Percentiles rank a stretch among this genome's conserved stretches.
These are phyloP conservation scores for Hemithea aestivaria DNA, from an alignment of 2,888 invertebrate species.

Conservation along the genomic window DNA sequence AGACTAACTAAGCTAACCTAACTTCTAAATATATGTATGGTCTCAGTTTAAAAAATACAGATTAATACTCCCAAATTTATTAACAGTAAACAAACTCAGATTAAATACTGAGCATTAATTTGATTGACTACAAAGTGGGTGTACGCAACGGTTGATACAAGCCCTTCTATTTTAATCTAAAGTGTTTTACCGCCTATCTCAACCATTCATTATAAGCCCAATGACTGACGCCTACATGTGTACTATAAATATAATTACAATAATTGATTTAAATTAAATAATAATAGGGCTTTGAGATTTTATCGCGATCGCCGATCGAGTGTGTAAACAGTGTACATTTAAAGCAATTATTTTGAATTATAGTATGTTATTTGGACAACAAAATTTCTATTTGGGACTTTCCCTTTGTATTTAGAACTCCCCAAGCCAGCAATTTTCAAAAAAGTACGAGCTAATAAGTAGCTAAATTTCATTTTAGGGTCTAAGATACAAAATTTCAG, in stretches of 20 bases:
- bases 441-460: too few relatives aligned
- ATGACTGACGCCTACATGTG: slow-evolving; percentile 58
- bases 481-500: too few relatives aligned
- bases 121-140: slow-evolving; percentile 29
- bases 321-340: slow-evolving; percentile 63
- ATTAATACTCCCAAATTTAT: slow-evolving; percentile 3
- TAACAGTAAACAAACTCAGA: slow-evolving; percentile 3
- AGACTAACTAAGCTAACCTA: too few relatives aligned
- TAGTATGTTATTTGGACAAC: slow-evolving; percentile 17
- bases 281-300: slow-evolving; percentile 53
- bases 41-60: neutral
- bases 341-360: slow-evolving; percentile 29
- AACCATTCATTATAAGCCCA: slow-evolving; percentile 65
- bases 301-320: slow-evolving; percentile 46
- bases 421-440: too few relatives aligned
- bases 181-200: slow-evolving; percentile 70
- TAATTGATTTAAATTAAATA: slow-evolving; percentile 76
- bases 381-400: too few relatives aligned
- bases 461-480: too few relatives aligned
- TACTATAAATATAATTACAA: slow-evolving; percentile 64
- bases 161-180: slow-evolving; percentile 66
- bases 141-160: slow-evolving; percentile 44
- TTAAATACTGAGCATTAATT: slow-evolving; percentile 7
- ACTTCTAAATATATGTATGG: too few relatives aligned
- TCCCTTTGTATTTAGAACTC: too few relatives aligned